Evolutionary conservation across 1,140 invertebrate species (phyloP).

Genomic region (Macrocentrus cingulum): DNA sequence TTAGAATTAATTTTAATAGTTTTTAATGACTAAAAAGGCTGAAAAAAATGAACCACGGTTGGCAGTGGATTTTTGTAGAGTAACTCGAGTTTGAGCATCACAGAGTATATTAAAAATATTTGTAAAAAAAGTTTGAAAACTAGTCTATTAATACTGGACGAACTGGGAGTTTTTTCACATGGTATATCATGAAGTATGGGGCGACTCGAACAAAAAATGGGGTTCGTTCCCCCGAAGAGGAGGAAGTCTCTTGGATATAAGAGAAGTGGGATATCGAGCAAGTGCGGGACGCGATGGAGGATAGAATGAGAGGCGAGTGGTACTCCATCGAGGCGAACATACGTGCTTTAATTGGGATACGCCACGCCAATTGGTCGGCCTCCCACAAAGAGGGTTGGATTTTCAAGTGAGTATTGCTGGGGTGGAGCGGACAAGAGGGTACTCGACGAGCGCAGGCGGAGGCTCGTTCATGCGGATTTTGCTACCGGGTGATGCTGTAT

Average conservation of each 20-base stretch:
- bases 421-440: slow-evolving; percentile 49
- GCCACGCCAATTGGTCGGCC: slow-evolving; percentile 42
- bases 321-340: slow-evolving; percentile 21
- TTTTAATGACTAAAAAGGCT: too few species aligned
- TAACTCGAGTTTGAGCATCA: too few species aligned
- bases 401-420: slow-evolving; percentile 47
- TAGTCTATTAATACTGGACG: too few species aligned
- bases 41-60: too few species aligned
- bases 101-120: too few species aligned
- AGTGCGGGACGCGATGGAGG: slow-evolving; percentile 18
- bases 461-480: slow-evolving; percentile 1
- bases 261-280: slow-evolving; percentile 17
- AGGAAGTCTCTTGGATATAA: neutral
- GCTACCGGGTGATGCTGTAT: neutral
- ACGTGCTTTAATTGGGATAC: slow-evolving; percentile 31
- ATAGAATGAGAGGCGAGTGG: slow-evolving; percentile 19
- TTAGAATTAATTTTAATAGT: too few species aligned
- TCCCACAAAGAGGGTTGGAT: slow-evolving; percentile 43
- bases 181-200: too few species aligned
- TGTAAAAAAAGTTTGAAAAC: too few species aligned
- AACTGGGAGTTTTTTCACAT: too few species aligned
- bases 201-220: neutral
- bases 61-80: too few species aligned
- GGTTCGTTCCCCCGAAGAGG: neutral
- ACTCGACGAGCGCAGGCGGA: slow-evolving; percentile 31